These are phyloP conservation scores for Sebastes schlegelii DNA, from an alignment of 2,113 vertebrate genomes.

Conservation along the genomic window DNA sequence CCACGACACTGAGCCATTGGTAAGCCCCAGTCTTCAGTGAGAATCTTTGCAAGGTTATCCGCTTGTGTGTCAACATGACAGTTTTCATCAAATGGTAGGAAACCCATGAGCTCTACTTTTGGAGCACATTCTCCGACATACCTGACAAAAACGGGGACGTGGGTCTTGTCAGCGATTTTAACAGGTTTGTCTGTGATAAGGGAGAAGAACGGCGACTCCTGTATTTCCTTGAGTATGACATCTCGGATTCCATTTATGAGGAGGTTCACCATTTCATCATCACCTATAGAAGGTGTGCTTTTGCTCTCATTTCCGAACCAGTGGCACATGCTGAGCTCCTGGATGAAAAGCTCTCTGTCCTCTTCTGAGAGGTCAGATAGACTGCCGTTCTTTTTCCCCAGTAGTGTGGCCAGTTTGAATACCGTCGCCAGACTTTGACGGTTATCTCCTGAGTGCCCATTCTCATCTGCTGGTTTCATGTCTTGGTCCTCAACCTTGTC, in stretches of 20 bases:
- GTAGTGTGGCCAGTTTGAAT: constrained; percentile 76
- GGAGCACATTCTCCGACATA: constrained; percentile 91
- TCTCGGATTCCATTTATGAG: constrained; percentile 90
- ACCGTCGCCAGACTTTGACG: constrained; percentile 74
- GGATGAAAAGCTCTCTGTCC: constrained; percentile 72
- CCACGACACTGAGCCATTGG: constrained; percentile 95
- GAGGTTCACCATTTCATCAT: constrained; percentile 87
- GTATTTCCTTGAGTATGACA: constrained; percentile 89
- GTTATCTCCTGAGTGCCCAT: constrained; percentile 78
- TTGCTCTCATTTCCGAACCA: constrained; percentile 74
- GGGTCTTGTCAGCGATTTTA: constrained; percentile 86
- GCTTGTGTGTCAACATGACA: constrained; percentile 85
- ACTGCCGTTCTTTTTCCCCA: constrained; percentile 75
- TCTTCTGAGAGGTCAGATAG: constrained; percentile 74
- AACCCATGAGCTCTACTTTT: constrained; percentile 93
- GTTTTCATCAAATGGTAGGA: constrained; percentile 87
- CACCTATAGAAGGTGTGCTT: constrained; percentile 42
- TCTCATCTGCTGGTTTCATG: constrained; percentile 75
- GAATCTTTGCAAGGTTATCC: constrained; percentile 86
- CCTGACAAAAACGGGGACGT: constrained; percentile 90
- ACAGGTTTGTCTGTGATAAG: constrained; percentile 91
- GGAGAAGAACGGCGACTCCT: constrained; percentile 94
- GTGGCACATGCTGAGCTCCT: constrained; percentile 81
- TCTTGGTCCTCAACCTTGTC: constrained; percentile 65
- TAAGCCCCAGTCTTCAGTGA: constrained; percentile 94